Conservation (phyloP, 2,888 invertebrate genomes). For the Scelioninae gen. 2 region DNA sequence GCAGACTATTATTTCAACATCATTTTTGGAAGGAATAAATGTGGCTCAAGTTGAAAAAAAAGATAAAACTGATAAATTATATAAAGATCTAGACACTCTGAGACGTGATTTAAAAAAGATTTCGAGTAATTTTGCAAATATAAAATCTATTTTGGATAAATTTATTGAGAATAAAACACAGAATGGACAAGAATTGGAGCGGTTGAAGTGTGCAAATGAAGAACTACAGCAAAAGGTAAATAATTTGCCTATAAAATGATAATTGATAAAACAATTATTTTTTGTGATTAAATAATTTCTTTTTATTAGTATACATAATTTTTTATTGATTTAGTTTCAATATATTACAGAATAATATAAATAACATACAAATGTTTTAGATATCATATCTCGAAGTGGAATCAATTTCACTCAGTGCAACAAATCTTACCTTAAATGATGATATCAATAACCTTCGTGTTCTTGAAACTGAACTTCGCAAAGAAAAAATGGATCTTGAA, state of each 20-base stretch:
- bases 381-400: not conserved
- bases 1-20: slow-evolving; percentile 52
- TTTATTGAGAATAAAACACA: slow-evolving; percentile 56
- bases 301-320: too few species aligned
- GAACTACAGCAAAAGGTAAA: slow-evolving; percentile 56
- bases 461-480: slow-evolving; percentile 41
- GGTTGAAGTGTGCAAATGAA: slow-evolving; percentile 61
- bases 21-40: slow-evolving; percentile 38
- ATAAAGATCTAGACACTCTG: slow-evolving; percentile 62
- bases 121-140: slow-evolving; percentile 42
- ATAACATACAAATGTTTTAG: slow-evolving; percentile 6
- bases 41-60: slow-evolving; percentile 35
- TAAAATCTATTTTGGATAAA: slow-evolving; percentile 55
- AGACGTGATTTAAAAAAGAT: slow-evolving; percentile 62
- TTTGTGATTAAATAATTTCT: too few species aligned
- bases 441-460: not conserved
- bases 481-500: slow-evolving; percentile 9
- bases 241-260: too few species aligned
- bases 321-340: too few species aligned
- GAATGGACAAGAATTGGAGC: slow-evolving; percentile 61
- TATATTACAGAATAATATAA: too few species aligned
- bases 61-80: slow-evolving; percentile 63
- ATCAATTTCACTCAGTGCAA: not conserved
- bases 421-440: slow-evolving; percentile 5
- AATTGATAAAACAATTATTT: too few species aligned